A percentile compares a stretch with the other conserved stretches of the same genome.
These are phyloP conservation scores for Archegozetes longisetosus DNA, from an alignment of 1,140 invertebrate species.

Conservation along the genomic window DNA sequence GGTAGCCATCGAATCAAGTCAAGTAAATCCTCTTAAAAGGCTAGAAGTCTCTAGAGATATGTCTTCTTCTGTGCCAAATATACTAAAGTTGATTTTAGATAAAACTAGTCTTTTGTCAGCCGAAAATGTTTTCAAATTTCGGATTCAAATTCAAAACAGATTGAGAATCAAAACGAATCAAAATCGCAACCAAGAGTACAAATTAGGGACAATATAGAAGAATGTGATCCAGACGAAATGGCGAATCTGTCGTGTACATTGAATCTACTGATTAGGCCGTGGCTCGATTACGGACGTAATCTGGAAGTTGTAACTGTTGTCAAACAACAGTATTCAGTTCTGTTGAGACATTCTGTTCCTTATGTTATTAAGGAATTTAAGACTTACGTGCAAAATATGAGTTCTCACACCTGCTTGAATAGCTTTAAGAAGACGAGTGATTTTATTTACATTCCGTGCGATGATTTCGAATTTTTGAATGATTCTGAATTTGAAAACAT, in stretches of 20 bases:
- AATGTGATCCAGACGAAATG: background rate
- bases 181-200: too few species aligned
- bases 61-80: too few species aligned
- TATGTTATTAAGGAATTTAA: slow-evolving; percentile 40
- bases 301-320: background rate
- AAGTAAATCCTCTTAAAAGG: too few species aligned
- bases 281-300: slow-evolving; percentile 5
- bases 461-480: background rate
- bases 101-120: too few species aligned
- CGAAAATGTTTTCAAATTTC: too few species aligned
- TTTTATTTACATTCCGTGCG: background rate
- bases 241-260: background rate
- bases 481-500: background rate
- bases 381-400: slow-evolving; percentile 29
- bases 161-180: too few species aligned
- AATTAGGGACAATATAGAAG: background rate
- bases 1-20: too few species aligned
- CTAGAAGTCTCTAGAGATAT: too few species aligned
- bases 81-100: too few species aligned
- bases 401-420: slow-evolving; percentile 18
- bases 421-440: background rate
- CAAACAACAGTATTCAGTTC: slow-evolving; percentile 6
- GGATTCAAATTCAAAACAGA: too few species aligned
- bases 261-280: slow-evolving; percentile 1
- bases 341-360: slow-evolving; percentile 33